Evolutionary conservation across 2,113 vertebrate species (phyloP).

Genomic region (Echinops telfairi): DNA sequence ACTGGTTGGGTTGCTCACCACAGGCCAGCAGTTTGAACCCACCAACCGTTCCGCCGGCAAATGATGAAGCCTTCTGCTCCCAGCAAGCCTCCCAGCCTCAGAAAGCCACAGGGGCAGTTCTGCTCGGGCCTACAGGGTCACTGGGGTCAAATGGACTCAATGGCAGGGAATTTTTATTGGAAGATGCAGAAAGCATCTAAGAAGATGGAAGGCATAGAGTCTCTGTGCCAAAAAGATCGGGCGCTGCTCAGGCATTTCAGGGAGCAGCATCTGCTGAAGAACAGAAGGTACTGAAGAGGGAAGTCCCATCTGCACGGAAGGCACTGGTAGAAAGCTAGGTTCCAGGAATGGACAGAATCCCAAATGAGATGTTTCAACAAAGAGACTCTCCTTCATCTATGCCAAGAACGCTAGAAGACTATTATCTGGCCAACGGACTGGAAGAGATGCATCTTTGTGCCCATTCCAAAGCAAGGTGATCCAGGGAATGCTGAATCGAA

Average conservation of each 20-base stretch:
- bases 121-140: too few species aligned
- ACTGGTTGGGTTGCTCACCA: too few species aligned
- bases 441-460: not conserved
- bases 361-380: not conserved
- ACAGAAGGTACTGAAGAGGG: not conserved
- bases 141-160: too few species aligned
- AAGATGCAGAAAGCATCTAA: not conserved
- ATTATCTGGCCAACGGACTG: not conserved
- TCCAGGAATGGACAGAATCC: not conserved
- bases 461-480: not conserved
- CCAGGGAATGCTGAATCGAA: too few species aligned
- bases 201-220: not conserved
- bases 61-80: too few species aligned
- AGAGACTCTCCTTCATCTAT: not conserved
- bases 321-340: not conserved
- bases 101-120: too few species aligned
- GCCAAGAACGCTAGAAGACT: not conserved
- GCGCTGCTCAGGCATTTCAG: not conserved
- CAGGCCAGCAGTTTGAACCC: too few species aligned
- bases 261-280: not conserved
- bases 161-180: too few species aligned
- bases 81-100: too few species aligned
- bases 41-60: too few species aligned
- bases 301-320: not conserved
- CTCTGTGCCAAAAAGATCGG: not conserved